phyloP scores from a whole-genome alignment of 2,888 invertebrate genomes.

The Harpalus rubripes region DNA sequence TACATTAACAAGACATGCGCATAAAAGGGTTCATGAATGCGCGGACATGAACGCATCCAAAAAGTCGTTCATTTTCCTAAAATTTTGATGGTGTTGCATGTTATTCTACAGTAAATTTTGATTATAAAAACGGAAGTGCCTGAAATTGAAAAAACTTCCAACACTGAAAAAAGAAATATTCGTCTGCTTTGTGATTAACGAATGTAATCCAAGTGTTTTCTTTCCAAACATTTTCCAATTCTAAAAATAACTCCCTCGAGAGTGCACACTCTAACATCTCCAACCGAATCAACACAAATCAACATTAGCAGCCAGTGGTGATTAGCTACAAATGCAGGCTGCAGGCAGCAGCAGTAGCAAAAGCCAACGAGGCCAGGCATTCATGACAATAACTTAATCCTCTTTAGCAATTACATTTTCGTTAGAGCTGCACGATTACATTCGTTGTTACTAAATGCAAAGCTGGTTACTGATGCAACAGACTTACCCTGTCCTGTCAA shows the following conservation, averaged over 20 bases:
- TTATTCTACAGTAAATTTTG: too few species aligned
- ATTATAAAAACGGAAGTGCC: too few species aligned
- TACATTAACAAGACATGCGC: too few species aligned
- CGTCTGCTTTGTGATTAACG: not conserved
- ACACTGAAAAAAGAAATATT: not conserved
- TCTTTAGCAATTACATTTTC: constrained; percentile 15
- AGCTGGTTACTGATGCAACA: not conserved
- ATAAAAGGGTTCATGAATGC: too few species aligned
- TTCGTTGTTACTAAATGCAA: not conserved
- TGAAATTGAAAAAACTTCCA: too few species aligned
- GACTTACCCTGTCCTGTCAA: not conserved
- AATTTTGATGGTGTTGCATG: too few species aligned
- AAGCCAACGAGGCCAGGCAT: not conserved
- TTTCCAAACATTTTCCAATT: not conserved
- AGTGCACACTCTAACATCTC: not conserved
- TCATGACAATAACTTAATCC: constrained; percentile 25
- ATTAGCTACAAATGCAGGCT: not conserved
- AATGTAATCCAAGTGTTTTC: not conserved
- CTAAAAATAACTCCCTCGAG: not conserved
- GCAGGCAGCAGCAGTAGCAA: not conserved
- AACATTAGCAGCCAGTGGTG: constrained; percentile 11
- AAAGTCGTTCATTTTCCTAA: too few species aligned
- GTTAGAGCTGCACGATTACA: not conserved
- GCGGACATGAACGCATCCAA: too few species aligned
- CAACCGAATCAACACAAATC: not conserved